Evolutionary conservation across 2,888 invertebrate genomes (phyloP), one percentile per base, ranked within the genome.

Genomic region (Podotricha telesiphe): DNA sequence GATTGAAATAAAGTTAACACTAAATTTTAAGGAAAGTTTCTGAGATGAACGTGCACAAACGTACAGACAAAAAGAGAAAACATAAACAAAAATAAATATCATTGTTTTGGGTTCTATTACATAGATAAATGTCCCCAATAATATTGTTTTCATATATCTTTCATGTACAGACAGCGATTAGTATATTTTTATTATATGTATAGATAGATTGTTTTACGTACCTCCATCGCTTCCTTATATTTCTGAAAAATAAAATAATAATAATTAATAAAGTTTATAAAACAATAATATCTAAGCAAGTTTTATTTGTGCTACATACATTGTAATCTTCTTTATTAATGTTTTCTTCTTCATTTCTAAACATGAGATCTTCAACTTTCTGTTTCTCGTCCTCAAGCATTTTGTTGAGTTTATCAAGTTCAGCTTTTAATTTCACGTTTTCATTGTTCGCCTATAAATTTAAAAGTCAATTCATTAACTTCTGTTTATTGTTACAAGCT

Each of bases 321-420:
- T 97, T 96, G 76, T 97, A 94, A 85, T 98, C 98, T 81, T 96
- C 96, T 85, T 97, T 97, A 78, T 95, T 95, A 79, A 98, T 96
- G 56, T 96, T 96, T 77, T 98, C 98, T 85, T 99, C 99, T 90
- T 99, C 99, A 74, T 97, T 96, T 69, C 96, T 94, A 84, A 98
- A 98, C 88, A 97, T 96, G 72, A 98, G 94, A 86, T 98, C 98
- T 91, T 98, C 98, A 6, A 96, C 95, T 87, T 96, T 97, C 81
- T 96, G 95, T 77, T 94, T 94, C 80, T 97, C 97, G 77, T 97
- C 97, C 68, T 96, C 96, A 74, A 98, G 85, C 79, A 95, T 94
- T 71, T 94, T 91, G 75, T 93, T 88, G 70, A 97, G 87, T 65
- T 93, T 93, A 68, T 90, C 91, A 74, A 94, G 83, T 75, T 95